Evolutionary conservation across 2,888 invertebrate genomes (phyloP), one percentile per base, ranked within the genome.

Genomic region (Athalia circularis): DNA sequence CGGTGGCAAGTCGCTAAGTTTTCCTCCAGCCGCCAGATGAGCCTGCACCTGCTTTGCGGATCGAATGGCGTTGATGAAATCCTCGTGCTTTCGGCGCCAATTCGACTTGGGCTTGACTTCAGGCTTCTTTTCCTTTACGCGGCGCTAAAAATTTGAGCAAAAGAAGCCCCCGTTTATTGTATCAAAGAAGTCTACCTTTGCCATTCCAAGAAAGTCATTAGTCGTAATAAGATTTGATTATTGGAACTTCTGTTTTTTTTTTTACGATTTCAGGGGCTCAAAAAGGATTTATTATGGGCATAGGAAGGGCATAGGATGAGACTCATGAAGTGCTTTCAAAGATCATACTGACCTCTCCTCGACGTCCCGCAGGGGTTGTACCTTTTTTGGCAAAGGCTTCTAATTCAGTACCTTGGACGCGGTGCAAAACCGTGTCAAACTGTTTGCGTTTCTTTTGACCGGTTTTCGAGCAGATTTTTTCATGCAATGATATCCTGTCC

Each of bases 31-130:
- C 4, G 95, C 95, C 64, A 97, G 89, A 88, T 96, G 94, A 0
- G 93, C 94, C 89, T 96, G 95, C 85, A 94, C 95, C 91, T 94
- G 94, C 88, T 97, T 98, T 3, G 99, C 99, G 6, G 97, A 96
- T 61, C 98, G 93, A 82, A 99, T 97, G 3, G 97, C 94, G 80
- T 94, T 92, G 82, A 99, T 96, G 90, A 99, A 99, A 86, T 98
- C 97, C 88, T 97, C 95, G 92, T 99, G 99, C 85, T 98, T 96
- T 88, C 95, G 94, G 4, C 98, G 93, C 99, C 99, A 99, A 91
- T 95, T 95, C 83, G 91, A 93, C 64, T 86, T 86, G 83, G 91
- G 93, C 61, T 86, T 85, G 9, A 80, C 78, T 70, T 84, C 83
- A 7, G 86, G 75, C 61, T 87, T 87, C 79, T 87, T 86, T 29